phyloP scores from a whole-genome alignment of 1,140 invertebrate genomes.

The Brachionus rubens region DNA sequence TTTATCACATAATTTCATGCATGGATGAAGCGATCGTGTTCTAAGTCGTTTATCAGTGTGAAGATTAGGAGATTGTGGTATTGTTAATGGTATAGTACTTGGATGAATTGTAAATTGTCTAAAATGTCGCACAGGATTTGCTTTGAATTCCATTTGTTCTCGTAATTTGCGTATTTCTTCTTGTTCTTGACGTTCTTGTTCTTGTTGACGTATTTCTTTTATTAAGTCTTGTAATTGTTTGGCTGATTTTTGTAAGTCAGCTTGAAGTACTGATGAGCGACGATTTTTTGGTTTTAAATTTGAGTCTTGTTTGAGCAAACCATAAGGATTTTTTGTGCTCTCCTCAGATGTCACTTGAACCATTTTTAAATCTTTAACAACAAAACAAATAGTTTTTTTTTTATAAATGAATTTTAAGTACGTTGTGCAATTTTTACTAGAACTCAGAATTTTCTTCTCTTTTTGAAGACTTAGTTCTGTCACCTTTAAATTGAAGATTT shows the following conservation, averaged over 20 bases:
- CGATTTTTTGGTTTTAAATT: background rate
- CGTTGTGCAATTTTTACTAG: no score
- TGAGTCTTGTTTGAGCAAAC: background rate
- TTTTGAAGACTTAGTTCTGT: no score
- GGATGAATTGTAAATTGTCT: slow-evolving; percentile 8
- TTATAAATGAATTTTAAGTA: no score
- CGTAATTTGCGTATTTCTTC: background rate
- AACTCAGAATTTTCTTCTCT: no score
- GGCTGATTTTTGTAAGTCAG: slow-evolving; percentile 2
- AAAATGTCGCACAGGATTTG: background rate
- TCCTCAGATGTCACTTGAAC: no score
- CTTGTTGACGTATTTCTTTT: slow-evolving; percentile 1
- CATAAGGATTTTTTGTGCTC: no score
- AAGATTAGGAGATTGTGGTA: background rate
- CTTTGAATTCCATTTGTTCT: slow-evolving; percentile 34
- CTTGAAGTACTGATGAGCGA: background rate
- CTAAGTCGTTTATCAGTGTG: slow-evolving; percentile 13
- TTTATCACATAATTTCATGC: background rate
- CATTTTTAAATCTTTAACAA: no score
- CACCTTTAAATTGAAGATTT: no score
- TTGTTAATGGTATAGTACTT: background rate
- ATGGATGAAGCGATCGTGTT: background rate
- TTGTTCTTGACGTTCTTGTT: background rate
- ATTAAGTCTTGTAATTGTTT: background rate
- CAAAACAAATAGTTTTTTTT: no score